These are phyloP conservation scores for Gallinago media DNA, from an alignment of 2,113 vertebrate species.

Conservation along the genomic window DNA sequence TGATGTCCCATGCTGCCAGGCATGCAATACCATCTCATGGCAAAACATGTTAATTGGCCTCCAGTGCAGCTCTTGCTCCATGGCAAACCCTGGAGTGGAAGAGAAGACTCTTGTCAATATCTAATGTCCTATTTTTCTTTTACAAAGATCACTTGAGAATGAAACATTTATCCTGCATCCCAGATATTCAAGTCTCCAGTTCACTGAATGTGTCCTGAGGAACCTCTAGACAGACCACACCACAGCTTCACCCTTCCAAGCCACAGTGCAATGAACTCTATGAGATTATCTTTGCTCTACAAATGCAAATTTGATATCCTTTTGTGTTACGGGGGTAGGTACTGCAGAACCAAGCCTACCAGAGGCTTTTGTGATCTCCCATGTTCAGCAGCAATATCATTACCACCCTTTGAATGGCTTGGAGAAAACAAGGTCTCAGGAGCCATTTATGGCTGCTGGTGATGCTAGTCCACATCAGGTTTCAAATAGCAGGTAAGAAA, in stretches of 20 bases:
- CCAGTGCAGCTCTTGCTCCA: not conserved
- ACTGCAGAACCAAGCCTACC: not conserved
- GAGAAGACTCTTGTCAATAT: not conserved
- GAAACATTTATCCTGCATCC: not conserved
- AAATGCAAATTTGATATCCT: not conserved
- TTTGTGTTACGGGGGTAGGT: not conserved
- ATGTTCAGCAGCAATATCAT: not conserved
- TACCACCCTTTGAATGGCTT: not conserved
- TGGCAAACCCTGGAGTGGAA: accelerated
- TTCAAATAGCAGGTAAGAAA: constrained; percentile 6
- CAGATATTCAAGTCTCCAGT: no score
- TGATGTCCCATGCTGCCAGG: not conserved
- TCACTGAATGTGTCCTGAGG: not conserved
- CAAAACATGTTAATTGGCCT: accelerated
- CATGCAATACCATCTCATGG: accelerated
- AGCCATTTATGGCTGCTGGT: not conserved
- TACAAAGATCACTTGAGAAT: not conserved
- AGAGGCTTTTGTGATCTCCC: not conserved
- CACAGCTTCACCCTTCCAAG: not conserved
- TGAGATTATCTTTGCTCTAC: not conserved
- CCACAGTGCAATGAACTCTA: not conserved
- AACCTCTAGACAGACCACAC: not conserved
- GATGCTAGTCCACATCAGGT: not conserved
- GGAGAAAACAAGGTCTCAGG: not conserved
- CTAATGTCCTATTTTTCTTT: not conserved